Conservation (phyloP, 2,113 vertebrate species). For the Vulpes ferrilata region DNA sequence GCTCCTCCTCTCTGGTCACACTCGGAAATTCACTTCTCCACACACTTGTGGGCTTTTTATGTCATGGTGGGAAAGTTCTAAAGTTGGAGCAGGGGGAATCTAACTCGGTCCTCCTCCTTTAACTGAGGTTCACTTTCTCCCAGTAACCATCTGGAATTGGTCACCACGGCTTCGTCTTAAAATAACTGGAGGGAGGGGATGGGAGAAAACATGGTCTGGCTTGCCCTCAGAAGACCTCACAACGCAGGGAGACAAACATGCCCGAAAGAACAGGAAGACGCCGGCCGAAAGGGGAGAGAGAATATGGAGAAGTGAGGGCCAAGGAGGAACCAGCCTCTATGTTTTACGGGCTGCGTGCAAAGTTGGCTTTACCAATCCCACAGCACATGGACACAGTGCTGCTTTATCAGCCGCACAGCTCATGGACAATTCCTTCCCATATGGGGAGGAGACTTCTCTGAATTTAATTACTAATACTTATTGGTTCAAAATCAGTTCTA, state of each 20-base stretch:
- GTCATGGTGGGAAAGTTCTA: constrained; percentile 34
- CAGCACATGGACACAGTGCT: background rate
- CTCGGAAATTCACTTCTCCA: background rate
- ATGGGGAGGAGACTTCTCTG: background rate
- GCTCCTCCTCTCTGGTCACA: background rate
- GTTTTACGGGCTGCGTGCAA: background rate
- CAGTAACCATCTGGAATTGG: constrained; percentile 13
- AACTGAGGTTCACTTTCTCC: constrained; percentile 33
- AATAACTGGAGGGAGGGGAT: background rate
- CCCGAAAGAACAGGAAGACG: background rate
- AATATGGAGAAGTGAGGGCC: background rate
- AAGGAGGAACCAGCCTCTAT: background rate
- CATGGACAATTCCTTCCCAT: background rate
- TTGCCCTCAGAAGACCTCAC: background rate
- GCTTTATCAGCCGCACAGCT: background rate
- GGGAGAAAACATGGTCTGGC: background rate
- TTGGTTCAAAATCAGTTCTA: constrained; percentile 6
- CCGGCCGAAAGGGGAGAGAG: background rate
- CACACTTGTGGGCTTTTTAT: background rate
- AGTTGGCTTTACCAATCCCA: background rate
- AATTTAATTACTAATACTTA: background rate
- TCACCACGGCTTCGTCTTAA: background rate
- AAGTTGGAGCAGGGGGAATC: constrained; percentile 57
- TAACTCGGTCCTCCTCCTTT: background rate
- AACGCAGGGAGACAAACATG: background rate